These are phyloP conservation scores for Patiria pectinifera DNA, from an alignment of 53 echinoderm and acorn worm species.

Conservation along the genomic window DNA sequence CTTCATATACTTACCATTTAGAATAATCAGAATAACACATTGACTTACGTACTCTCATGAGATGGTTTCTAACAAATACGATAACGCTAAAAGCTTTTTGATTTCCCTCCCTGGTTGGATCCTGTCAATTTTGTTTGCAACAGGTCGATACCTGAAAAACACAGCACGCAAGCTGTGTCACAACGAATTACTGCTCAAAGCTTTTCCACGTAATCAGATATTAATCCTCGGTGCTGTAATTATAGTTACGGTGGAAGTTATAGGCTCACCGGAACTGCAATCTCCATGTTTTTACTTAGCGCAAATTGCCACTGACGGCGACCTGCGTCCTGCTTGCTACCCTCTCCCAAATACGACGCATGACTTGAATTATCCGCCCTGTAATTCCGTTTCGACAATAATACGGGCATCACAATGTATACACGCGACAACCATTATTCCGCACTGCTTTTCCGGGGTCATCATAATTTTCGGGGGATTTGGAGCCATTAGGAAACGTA, in stretches of 20 bases:
- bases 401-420: neutral
- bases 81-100: neutral
- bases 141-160: slow-evolving; percentile 11
- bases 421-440: neutral
- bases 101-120: neutral
- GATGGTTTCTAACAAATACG: neutral
- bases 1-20: no score
- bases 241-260: slow-evolving; percentile 18
- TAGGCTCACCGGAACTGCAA: slow-evolving; percentile 11
- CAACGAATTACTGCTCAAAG: slow-evolving; percentile 8
- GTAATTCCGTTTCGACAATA: neutral
- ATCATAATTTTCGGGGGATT: neutral
- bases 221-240: slow-evolving; percentile 48
- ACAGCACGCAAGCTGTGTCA: slow-evolving; percentile 5
- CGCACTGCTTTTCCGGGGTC: neutral
- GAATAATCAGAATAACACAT: no score
- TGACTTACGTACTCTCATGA: no score
- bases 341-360: neutral
- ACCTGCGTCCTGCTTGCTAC: neutral
- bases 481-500: slow-evolving; percentile 14
- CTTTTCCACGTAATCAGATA: slow-evolving; percentile 32
- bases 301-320: slow-evolving; percentile 55
- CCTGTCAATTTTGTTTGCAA: neutral
- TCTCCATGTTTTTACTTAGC: slow-evolving; percentile 52
- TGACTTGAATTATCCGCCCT: neutral